phyloP scores from a whole-genome alignment of 2,888 invertebrate species.

The Drosophila eohydei region DNA sequence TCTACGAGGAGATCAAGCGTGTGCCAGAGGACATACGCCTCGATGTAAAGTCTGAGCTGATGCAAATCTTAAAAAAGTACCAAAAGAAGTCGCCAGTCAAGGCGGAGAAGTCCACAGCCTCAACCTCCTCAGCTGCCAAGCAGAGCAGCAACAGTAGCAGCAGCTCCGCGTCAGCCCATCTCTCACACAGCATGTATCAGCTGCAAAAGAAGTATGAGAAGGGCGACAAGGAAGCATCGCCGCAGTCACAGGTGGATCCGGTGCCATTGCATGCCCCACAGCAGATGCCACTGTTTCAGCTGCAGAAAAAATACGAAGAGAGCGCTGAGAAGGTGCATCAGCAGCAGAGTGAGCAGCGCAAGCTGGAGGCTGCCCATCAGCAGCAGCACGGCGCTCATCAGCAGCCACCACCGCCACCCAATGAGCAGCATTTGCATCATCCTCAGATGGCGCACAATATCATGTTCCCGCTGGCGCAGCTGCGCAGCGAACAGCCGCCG shows the following conservation, averaged over 20 bases:
- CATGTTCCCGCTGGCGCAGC: slow-evolving; percentile 83
- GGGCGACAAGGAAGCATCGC: slow-evolving; percentile 81
- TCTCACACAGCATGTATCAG: slow-evolving; percentile 84
- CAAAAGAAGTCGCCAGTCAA: slow-evolving; percentile 82
- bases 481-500: slow-evolving; percentile 82
- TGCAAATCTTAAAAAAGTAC: slow-evolving; percentile 83
- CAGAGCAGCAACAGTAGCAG: slow-evolving; percentile 69
- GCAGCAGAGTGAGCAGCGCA: slow-evolving; percentile 82
- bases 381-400: slow-evolving; percentile 79
- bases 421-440: slow-evolving; percentile 83
- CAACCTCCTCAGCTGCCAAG: slow-evolving; percentile 65
- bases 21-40: slow-evolving; percentile 83
- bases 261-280: slow-evolving; percentile 78
- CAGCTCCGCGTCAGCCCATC: slow-evolving; percentile 65
- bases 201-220: slow-evolving; percentile 83
- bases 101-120: slow-evolving; percentile 74
- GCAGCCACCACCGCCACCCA: slow-evolving; percentile 83
- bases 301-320: slow-evolving; percentile 84
- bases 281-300: slow-evolving; percentile 81
- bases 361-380: slow-evolving; percentile 80
- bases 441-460: slow-evolving; percentile 84
- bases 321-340: slow-evolving; percentile 82
- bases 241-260: slow-evolving; percentile 81
- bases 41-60: slow-evolving; percentile 83
- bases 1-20: slow-evolving; percentile 83